These are phyloP conservation scores for Pelochelys cantorii DNA, from an alignment of 2,797 vertebrate species.

Conservation along the genomic window DNA sequence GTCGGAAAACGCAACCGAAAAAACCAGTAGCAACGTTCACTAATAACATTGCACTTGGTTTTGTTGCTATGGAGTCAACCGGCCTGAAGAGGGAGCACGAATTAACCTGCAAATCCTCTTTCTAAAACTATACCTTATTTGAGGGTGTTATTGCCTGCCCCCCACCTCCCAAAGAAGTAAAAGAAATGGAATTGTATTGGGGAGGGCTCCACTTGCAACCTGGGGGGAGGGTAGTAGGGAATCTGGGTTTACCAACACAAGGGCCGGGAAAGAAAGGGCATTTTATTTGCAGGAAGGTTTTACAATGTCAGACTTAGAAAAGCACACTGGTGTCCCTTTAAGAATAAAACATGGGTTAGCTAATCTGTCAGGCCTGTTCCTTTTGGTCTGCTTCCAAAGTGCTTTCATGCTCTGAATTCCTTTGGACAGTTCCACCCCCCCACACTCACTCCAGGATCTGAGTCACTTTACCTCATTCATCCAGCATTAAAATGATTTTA, in stretches of 20 bases:
- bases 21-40: rapidly evolving
- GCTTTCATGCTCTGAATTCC: constrained; percentile 11
- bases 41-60: rapidly evolving
- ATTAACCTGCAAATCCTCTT: not conserved
- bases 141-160: not conserved
- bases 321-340: not conserved
- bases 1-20: rapidly evolving
- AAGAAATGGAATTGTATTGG: not conserved
- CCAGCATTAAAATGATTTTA: not conserved
- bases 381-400: not conserved
- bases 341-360: not conserved
- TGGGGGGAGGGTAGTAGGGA: not conserved
- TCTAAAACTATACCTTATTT: not conserved
- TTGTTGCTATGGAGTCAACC: constrained; percentile 37
- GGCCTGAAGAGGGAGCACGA: constrained; percentile 68
- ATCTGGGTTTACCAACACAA: not conserved
- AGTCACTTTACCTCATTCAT: constrained; percentile 3
- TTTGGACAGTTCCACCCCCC: constrained; percentile 34
- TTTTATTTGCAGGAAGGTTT: not conserved
- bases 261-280: not conserved
- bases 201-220: rapidly evolving
- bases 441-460: not conserved
- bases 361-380: not conserved
- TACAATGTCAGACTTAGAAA: constrained; percentile 6
- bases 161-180: not conserved